Base-by-base conservation (phyloP, 1,140 invertebrate species). In the Drosophila repletoides region DNA sequence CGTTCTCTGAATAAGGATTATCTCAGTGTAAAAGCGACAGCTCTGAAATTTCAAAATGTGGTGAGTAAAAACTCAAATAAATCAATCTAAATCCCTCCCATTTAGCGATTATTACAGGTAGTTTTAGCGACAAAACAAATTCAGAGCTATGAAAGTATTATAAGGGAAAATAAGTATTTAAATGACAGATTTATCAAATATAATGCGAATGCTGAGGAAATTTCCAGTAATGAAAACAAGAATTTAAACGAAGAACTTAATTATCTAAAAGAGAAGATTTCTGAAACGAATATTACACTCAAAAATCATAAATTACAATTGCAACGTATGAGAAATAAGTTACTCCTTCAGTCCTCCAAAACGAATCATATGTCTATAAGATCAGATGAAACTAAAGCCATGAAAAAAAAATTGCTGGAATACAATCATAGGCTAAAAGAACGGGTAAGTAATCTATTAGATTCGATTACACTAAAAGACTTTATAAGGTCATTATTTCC, bases 101-200 rank as follows among this genome's bases (percentile, higher is more conserved):
- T n/a, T n/a, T n/a, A n/a, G n/a, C 10, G 9, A 45, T 45, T 21
- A 12, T 24, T 34, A 21, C 36, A 33, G 29, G 7, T 55, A n/a
- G 7, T 15, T 28, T n/a, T 46, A n/a, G 49, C 22, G n/a, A 17
- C n/a, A 2, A 15, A 45, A 14, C 29, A 64, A 55, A 64, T 64
- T 0, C 7, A 38, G 9, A 46, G 24, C 5, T 45, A 46, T 14
- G 60, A 45, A 10, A 2, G 36, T 7, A 15, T 55, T 12, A 38
- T 56, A 15, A 7, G 5, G 7, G 7, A 46, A 2, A 26, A 3
- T 2, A 12, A 29, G 7, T 7, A 5, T 21, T 1, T 28, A 9
- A 28, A 24, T 10, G 2, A 53, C 1, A 31, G 3, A 4, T 17
- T 31, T 9, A 19, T 28, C 5, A 24, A 41, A 19, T 22, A 12